Evolutionary conservation across 2,797 vertebrate genomes (phyloP).

Genomic region (Protonibea diacanthus): DNA sequence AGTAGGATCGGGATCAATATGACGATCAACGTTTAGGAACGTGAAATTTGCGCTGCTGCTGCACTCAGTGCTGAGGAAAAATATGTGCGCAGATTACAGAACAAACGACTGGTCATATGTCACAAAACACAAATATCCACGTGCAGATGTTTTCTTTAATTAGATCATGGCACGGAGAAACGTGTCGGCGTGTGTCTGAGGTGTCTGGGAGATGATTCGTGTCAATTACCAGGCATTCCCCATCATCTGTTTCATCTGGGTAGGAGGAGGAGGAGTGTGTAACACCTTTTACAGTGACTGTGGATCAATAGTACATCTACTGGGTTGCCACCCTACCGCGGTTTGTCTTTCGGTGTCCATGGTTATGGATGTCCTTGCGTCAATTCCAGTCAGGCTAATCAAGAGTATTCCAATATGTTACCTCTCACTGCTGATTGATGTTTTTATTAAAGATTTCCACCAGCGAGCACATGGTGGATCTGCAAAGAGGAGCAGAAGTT

Average conservation of each 20-base stretch:
- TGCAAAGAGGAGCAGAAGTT: neutral
- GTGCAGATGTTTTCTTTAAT: neutral
- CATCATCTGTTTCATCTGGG: neutral
- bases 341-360: constrained; percentile 15
- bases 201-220: neutral
- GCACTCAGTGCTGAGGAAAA: neutral
- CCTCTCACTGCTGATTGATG: constrained; percentile 23
- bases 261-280: neutral
- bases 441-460: constrained; percentile 14
- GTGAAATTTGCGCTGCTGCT: neutral
- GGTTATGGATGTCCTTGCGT: constrained; percentile 34
- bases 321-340: neutral
- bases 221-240: neutral
- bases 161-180: neutral
- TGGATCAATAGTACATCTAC: constrained; percentile 14
- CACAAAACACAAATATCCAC: neutral
- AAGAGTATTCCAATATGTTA: neutral
- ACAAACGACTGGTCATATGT: neutral
- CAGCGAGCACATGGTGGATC: neutral
- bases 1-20: neutral
- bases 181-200: neutral
- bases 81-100: neutral
- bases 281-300: neutral
- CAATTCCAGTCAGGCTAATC: constrained; percentile 9
- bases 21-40: neutral